Conservation (phyloP, 2,888 invertebrate genomes). For the Amiota minor region DNA sequence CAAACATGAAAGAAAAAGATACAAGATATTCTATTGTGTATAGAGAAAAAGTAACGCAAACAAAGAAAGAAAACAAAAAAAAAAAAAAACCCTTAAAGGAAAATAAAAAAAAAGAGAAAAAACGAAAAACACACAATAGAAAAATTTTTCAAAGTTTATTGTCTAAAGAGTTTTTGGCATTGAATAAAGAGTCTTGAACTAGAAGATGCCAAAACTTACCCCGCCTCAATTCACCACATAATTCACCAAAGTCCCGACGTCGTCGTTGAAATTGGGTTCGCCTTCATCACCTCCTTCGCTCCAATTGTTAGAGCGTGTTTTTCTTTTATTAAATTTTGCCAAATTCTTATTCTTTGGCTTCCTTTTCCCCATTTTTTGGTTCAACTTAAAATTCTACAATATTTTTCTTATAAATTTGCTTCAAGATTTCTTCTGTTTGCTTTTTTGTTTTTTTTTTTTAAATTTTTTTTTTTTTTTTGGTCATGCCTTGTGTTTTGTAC, state of each 20-base stretch:
- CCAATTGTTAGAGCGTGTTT: neutral
- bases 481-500: conserved; percentile 6
- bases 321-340: neutral
- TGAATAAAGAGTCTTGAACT: conserved; percentile 23
- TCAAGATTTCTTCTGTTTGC: neutral
- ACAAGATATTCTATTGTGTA: neutral
- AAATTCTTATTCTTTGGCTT: neutral
- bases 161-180: conserved; percentile 23
- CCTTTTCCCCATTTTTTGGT: neutral
- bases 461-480: conserved; percentile 16
- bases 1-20: neutral
- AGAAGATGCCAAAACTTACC: conserved; percentile 1
- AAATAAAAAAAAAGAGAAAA: conserved; percentile 6
- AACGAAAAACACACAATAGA: neutral
- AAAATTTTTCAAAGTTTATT: conserved; percentile 12
- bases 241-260: too few relatives aligned
- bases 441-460: conserved; percentile 3
- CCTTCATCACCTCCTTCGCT: too few relatives aligned
- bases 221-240: neutral
- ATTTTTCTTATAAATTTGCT: too few relatives aligned
- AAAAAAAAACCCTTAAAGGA: neutral
- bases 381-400: too few relatives aligned
- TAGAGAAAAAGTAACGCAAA: neutral
- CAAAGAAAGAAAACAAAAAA: neutral
- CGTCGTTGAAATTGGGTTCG: too few relatives aligned